These are phyloP conservation scores for Pristionchus entomophagus DNA, from an alignment of 2,888 invertebrate genomes.

Conservation along the genomic window DNA sequence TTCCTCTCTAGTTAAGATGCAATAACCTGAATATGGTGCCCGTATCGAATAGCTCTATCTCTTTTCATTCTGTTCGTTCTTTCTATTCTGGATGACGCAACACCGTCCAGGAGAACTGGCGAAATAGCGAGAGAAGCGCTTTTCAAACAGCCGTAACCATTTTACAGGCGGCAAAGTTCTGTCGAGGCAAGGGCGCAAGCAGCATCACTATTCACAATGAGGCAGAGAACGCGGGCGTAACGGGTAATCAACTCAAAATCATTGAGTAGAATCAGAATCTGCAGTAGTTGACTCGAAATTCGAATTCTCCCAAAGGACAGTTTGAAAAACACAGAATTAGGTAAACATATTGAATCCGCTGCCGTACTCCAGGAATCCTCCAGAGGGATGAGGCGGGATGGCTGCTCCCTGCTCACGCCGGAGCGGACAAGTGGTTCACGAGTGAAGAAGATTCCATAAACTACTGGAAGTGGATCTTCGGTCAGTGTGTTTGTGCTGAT, in stretches of 20 bases:
- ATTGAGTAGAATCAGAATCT: too few relatives aligned
- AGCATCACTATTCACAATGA: background rate
- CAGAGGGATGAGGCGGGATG: background rate
- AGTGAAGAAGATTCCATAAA: background rate
- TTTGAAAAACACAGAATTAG: too few relatives aligned
- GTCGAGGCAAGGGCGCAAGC: background rate
- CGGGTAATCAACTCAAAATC: too few relatives aligned
- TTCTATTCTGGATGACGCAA: too few relatives aligned
- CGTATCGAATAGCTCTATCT: background rate
- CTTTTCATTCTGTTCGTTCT: background rate
- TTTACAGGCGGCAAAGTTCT: background rate
- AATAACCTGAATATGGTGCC: background rate
- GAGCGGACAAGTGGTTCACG: background rate
- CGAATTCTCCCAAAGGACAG: too few relatives aligned
- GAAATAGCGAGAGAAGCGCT: too few relatives aligned
- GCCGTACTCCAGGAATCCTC: background rate
- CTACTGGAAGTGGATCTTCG: constrained; percentile 3
- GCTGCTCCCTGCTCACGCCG: background rate
- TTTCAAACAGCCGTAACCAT: too few relatives aligned
- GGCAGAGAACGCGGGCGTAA: background rate
- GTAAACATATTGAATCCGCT: too few relatives aligned
- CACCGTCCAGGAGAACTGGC: too few relatives aligned
- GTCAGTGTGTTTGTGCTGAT: background rate
- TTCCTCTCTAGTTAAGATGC: too few relatives aligned
- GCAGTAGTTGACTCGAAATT: too few relatives aligned